Conservation (phyloP, 2,797 vertebrate species). For the Amblyopsis hoosieri region DNA sequence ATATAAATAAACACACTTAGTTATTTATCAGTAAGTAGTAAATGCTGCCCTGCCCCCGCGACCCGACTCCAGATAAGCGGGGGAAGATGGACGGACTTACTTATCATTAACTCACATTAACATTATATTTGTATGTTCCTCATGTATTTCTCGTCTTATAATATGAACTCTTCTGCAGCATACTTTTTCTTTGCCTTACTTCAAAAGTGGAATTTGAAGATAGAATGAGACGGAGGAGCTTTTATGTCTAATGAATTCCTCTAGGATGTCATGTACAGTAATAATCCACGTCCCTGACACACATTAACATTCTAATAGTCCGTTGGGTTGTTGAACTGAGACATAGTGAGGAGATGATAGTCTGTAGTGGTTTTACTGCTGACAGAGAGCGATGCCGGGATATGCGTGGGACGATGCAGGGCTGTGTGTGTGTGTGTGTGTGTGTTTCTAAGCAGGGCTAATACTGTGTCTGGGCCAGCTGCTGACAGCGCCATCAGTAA, state of each 20-base stretch:
- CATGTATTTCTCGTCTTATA: no score
- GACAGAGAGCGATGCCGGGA: not conserved
- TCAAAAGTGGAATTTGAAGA: no score
- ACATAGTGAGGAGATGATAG: not conserved
- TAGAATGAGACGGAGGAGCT: no score
- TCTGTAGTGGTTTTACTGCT: not conserved
- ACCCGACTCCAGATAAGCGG: no score
- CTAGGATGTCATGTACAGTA: not conserved
- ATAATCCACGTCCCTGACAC: not conserved
- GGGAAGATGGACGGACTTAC: no score
- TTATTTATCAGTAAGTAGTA: no score
- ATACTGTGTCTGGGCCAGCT: constrained; percentile 36
- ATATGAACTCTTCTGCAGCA: no score
- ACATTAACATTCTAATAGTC: not conserved
- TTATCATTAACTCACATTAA: no score
- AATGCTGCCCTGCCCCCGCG: no score
- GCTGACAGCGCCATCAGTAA: constrained; percentile 54
- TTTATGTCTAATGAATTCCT: not conserved
- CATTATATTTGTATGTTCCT: no score
- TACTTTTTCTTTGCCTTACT: no score
- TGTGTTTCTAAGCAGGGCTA: constrained; percentile 25
- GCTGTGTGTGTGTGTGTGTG: not conserved
- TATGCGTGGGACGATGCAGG: not conserved
- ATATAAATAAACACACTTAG: no score
- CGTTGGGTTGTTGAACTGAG: not conserved